Conservation (phyloP, 2,888 invertebrate species). For the Agelastica alni region DNA sequence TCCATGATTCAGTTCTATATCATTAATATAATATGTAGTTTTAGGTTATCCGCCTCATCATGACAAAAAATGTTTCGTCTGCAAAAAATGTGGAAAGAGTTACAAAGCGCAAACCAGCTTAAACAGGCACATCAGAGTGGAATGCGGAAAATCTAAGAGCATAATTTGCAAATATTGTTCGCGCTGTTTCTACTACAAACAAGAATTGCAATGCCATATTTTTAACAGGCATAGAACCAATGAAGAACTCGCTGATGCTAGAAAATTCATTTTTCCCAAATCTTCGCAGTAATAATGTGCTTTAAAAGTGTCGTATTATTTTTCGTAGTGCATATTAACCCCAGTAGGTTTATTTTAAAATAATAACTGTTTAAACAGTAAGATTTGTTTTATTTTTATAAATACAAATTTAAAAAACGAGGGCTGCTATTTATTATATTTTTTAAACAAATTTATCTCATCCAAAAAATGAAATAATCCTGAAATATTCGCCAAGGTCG, state of each 20-base stretch:
- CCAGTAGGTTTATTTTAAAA: no score
- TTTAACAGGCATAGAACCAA: slow-evolving; percentile 23
- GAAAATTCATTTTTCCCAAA: background rate
- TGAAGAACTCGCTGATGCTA: background rate
- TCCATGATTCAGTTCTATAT: background rate
- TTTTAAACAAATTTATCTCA: no score
- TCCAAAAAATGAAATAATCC: no score
- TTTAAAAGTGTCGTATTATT: no score
- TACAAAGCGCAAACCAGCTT: slow-evolving; percentile 33
- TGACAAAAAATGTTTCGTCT: slow-evolving; percentile 10
- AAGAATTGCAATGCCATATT: slow-evolving; percentile 28
- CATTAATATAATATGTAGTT: background rate
- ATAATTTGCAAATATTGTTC: slow-evolving; percentile 24
- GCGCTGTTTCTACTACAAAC: slow-evolving; percentile 28
- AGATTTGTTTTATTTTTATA: no score
- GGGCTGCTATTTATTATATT: no score
- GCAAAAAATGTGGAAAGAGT: slow-evolving; percentile 30
- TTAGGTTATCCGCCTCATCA: background rate
- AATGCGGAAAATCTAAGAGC: slow-evolving; percentile 53
- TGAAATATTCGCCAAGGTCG: no score
- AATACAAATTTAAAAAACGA: no score
- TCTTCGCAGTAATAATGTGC: background rate
- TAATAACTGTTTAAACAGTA: no score
- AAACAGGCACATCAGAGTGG: slow-evolving; percentile 34
- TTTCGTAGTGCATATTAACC: no score